These are phyloP conservation scores for Drosophila yakuba DNA, from an alignment of 1,140 invertebrate genomes.

Conservation along the genomic window DNA sequence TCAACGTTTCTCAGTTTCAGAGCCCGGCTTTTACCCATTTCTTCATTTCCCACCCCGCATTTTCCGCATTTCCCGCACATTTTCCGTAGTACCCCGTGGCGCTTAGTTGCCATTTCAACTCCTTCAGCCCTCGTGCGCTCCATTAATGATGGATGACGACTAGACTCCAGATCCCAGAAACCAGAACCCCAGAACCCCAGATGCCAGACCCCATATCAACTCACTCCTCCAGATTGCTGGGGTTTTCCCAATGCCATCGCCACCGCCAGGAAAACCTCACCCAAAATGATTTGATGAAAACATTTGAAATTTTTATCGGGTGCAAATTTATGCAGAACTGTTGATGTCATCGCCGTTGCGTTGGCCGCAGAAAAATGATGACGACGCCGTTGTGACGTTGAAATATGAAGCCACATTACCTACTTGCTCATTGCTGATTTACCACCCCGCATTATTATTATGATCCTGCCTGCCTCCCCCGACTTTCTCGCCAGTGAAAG, in stretches of 20 bases:
- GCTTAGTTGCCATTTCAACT: conserved; percentile 62
- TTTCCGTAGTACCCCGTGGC: conserved; percentile 30
- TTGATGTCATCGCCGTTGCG: conserved; percentile 74
- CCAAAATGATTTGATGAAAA: conserved; percentile 83
- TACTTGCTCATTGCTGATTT: conserved; percentile 39
- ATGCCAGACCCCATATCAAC: background rate
- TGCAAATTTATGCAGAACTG: conserved; percentile 83
- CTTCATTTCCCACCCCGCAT: background rate
- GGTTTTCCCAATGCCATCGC: conserved; percentile 10
- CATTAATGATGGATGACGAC: conserved; percentile 81
- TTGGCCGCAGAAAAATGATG: conserved; percentile 75
- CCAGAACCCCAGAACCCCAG: background rate
- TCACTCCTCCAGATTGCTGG: background rate
- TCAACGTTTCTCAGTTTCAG: conserved; percentile 57
- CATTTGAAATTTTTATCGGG: conserved; percentile 84
- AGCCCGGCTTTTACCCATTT: background rate
- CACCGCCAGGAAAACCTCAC: conserved; percentile 20
- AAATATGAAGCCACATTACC: conserved; percentile 79
- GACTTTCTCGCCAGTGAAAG: conserved; percentile 20
- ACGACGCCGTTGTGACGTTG: conserved; percentile 80
- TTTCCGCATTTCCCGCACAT: background rate
- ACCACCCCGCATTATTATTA: background rate
- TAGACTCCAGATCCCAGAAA: conserved; percentile 15
- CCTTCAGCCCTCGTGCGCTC: conserved; percentile 63
- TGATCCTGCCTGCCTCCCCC: background rate